Conservation (phyloP, 2,888 invertebrate species). For the Nasonovia ribisnigri region DNA sequence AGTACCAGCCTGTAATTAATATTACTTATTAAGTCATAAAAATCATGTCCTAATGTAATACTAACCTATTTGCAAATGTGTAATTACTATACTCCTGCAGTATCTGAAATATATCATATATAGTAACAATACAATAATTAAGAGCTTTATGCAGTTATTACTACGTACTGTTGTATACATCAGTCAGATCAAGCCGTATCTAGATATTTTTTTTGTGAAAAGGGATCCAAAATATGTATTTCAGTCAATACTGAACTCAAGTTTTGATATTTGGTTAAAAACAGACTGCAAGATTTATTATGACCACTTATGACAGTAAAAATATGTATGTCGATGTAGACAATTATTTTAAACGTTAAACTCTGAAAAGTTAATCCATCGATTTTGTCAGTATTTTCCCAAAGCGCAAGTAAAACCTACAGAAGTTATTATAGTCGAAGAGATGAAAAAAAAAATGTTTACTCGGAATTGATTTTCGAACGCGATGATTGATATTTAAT, state of each 20-base stretch:
- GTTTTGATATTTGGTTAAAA: neutral
- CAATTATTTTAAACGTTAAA: neutral
- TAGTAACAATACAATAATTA: neutral
- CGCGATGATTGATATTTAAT: neutral
- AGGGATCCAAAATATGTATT: neutral
- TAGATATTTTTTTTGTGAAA: neutral
- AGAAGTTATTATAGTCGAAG: neutral
- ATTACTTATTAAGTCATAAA: neutral
- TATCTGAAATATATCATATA: neutral
- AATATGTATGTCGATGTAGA: neutral
- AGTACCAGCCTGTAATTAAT: neutral
- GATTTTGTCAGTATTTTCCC: neutral
- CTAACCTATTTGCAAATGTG: neutral
- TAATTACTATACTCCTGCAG: neutral
- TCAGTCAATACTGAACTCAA: neutral
- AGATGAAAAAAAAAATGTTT: neutral
- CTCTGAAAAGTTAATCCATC: neutral
- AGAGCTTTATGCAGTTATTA: neutral
- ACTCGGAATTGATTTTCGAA: neutral
- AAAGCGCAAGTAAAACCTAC: neutral
- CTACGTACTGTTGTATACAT: no score
- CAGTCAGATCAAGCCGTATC: neutral
- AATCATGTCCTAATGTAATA: neutral
- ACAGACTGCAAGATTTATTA: neutral
- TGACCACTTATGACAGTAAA: neutral